Evolutionary conservation across 2,797 vertebrate species (phyloP), one percentile per base, ranked within the genome.

Genomic region (Clarias pachynema): DNA sequence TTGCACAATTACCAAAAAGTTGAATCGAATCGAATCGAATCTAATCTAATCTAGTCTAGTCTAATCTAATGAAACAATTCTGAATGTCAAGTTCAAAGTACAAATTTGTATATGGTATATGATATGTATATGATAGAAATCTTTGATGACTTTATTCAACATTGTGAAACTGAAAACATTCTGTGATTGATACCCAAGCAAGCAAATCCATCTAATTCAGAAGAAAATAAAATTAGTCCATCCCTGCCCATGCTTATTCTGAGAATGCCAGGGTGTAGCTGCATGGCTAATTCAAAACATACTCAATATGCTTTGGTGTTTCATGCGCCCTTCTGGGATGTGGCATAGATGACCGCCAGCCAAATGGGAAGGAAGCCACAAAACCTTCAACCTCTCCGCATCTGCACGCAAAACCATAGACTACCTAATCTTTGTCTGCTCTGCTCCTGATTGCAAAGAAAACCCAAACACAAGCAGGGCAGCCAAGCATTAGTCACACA

Each of bases 261-360:
- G 57, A 65, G 60, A 84, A 81, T 79, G 53, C 69, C 69, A 87
- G 86, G 62, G 40, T 68, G 63, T 66, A 68, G 40, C 62, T 31
- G 63, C 79, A 68, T 69, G 31, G 63, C 26, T 81, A 56, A 68
- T 81, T 56, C 63, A 81, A 81, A 81, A 86, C 69, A 59, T 49
- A 86, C 84, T 75, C 40, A 24, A 63, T 16, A 0, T 87, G 77
- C 68, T 87, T 79, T 81, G 62, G 73, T 79, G 81, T 89, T 88
- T 84, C 78, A 57, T 84, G 88, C 12, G 5, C 59, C 63, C 73
- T 85, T 85, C 78, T 80, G 81, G 49, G 69, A 12, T 20, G 82
- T 80, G 66, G 85, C 84, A 86, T 63, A 85, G 86, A 87, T 84
- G 80, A 85, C 87, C 69, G 59, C 87, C 26, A 44, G 60, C 65